phyloP scores from a whole-genome alignment of 2,113 vertebrate genomes.

The Lepisosteus oculatus region DNA sequence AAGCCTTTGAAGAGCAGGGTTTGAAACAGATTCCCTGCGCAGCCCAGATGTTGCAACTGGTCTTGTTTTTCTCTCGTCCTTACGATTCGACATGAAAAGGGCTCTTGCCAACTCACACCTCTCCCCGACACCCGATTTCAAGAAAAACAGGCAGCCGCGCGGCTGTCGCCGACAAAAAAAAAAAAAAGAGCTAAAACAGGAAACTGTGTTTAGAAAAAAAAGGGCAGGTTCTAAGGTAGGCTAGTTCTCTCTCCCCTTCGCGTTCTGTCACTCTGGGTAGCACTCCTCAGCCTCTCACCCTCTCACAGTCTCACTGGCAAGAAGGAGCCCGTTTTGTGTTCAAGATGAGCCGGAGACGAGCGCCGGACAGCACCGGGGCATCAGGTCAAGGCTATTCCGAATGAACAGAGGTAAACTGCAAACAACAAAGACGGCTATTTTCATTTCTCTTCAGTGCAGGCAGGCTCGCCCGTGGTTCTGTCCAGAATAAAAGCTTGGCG shows the following conservation, averaged over 20 bases:
- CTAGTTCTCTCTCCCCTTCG: not conserved
- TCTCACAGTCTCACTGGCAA: not conserved
- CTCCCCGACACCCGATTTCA: no score
- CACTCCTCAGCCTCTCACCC: not conserved
- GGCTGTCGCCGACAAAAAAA: not conserved
- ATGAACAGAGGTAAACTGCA: not conserved
- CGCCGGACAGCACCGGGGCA: not conserved
- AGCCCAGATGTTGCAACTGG: no score
- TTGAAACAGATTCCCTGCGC: no score
- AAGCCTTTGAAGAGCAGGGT: no score
- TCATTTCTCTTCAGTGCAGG: not conserved
- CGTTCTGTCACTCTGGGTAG: not conserved
- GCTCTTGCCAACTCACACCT: no score
- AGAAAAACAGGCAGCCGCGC: not conserved
- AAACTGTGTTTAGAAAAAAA: not conserved
- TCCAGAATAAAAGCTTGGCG: not conserved
- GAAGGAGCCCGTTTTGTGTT: not conserved
- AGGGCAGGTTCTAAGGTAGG: not conserved
- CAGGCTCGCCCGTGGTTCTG: not conserved
- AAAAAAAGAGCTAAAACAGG: slow-evolving; percentile 16
- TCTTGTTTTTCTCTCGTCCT: no score
- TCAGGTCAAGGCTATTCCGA: not conserved
- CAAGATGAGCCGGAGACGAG: not conserved
- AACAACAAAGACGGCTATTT: not conserved
- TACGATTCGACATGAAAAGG: no score